phyloP scores from a whole-genome alignment of 2,888 invertebrate genomes.

The Carabus problematicus region DNA sequence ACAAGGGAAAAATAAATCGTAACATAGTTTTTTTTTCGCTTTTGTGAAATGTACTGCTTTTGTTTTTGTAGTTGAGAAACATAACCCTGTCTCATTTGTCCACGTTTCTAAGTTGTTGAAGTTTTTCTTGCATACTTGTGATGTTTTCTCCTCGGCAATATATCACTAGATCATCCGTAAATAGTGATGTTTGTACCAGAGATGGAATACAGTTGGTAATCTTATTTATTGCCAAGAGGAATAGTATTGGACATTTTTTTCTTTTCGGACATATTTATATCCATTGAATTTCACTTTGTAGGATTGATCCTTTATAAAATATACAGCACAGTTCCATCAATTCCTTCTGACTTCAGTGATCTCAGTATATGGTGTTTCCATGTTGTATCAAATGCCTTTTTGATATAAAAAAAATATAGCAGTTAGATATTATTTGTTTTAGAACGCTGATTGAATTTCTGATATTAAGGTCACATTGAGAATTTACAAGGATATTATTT shows the following conservation, averaged over 20 bases:
- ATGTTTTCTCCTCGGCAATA: conserved; percentile 1
- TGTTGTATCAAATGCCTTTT: conserved; percentile 1
- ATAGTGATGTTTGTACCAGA: neutral
- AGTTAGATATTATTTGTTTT: conserved; percentile 1
- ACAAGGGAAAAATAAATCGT: too few species aligned
- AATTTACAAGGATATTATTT: neutral
- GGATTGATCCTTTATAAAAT: too few species aligned
- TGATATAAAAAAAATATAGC: conserved; percentile 12
- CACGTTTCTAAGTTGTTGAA: neutral
- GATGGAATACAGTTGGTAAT: too few species aligned
- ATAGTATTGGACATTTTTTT: too few species aligned
- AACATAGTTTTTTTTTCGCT: too few species aligned
- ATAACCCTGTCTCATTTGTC: neutral
- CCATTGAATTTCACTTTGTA: too few species aligned
- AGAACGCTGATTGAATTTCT: conserved; percentile 4
- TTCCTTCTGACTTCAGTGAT: too few species aligned
- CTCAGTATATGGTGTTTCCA: conserved; percentile 15
- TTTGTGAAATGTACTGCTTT: too few species aligned
- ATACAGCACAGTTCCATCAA: too few species aligned
- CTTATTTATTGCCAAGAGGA: too few species aligned
- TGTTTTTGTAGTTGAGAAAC: conserved; percentile 1
- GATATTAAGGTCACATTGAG: conserved; percentile 4
- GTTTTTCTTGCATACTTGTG: conserved; percentile 1
- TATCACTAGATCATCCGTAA: neutral
- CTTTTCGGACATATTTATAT: too few species aligned